A percentile compares a stretch with the other conserved stretches of the same genome.
These are phyloP conservation scores for Saccopteryx leptura DNA, from an alignment of 2,113 vertebrate species.

Conservation along the genomic window DNA sequence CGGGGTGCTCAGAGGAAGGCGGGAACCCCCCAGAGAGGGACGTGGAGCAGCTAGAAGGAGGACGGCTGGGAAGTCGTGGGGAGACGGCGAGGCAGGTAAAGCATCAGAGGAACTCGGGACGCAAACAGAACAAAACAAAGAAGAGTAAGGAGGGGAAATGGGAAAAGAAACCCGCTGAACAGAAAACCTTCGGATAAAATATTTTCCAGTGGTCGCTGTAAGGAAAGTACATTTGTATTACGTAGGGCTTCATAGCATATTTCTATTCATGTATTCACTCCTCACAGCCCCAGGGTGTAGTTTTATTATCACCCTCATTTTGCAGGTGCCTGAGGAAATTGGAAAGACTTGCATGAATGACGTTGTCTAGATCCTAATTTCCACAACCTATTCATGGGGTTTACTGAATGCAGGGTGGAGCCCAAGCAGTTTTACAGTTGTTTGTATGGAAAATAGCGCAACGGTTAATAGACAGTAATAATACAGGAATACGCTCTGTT, in stretches of 20 bases:
- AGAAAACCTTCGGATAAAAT: conserved; percentile 16
- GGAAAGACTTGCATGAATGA: background rate
- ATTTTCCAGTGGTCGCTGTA: background rate
- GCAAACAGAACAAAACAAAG: background rate
- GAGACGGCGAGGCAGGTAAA: conserved; percentile 5
- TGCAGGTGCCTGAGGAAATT: background rate
- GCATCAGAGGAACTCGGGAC: conserved; percentile 19
- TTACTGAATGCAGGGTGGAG: background rate
- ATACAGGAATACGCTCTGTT: too few relatives aligned
- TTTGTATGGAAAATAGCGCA: too few relatives aligned
- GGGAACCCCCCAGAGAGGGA: conserved; percentile 42
- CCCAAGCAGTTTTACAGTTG: too few relatives aligned
- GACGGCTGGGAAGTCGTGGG: background rate
- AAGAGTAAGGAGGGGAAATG: background rate
- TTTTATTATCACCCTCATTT: background rate
- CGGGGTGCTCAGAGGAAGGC: conserved; percentile 50
- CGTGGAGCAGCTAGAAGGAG: background rate
- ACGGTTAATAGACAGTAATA: too few relatives aligned
- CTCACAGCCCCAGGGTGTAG: background rate
- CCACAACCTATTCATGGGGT: background rate
- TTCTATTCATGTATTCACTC: background rate
- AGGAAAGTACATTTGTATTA: background rate
- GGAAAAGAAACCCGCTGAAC: background rate
- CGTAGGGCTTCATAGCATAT: background rate
- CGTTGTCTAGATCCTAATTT: background rate